These are phyloP conservation scores for Eulemur coronatus DNA, from an alignment of 2,797 vertebrate species.

Conservation along the genomic window DNA sequence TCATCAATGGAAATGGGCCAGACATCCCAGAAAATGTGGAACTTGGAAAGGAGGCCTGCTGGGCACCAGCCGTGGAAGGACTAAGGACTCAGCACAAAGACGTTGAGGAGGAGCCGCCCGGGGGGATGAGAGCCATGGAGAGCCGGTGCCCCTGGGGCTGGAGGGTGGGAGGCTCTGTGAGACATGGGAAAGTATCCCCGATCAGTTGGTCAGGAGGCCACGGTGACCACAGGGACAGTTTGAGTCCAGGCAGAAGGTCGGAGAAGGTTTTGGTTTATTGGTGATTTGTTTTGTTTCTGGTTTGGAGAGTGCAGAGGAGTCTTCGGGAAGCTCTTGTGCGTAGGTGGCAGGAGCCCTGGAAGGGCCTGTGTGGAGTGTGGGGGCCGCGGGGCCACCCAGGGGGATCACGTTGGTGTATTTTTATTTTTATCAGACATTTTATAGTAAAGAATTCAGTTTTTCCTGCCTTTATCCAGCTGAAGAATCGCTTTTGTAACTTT, in stretches of 20 bases:
- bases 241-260: not conserved
- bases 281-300: too few species aligned
- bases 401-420: not conserved
- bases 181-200: not conserved
- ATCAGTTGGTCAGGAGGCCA: not conserved
- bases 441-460: not conserved
- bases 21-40: not conserved
- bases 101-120: accelerated
- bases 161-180: too few species aligned
- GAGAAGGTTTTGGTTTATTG: not conserved
- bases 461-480: not conserved
- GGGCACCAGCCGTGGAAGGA: too few species aligned
- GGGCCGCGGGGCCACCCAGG: not conserved
- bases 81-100: too few species aligned
- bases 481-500: not conserved
- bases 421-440: not conserved
- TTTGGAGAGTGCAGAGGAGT: not conserved
- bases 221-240: not conserved
- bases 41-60: not conserved
- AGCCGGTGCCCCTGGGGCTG: not conserved
- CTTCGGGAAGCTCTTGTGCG: not conserved
- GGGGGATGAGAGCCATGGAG: too few species aligned
- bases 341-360: not conserved
- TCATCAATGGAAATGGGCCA: not conserved
- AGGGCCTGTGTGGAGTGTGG: not conserved